A percentile compares a stretch with the other conserved stretches of the same genome.
phyloP scores from a whole-genome alignment of 2,888 invertebrate species.

The Toxonevra muliebris region DNA sequence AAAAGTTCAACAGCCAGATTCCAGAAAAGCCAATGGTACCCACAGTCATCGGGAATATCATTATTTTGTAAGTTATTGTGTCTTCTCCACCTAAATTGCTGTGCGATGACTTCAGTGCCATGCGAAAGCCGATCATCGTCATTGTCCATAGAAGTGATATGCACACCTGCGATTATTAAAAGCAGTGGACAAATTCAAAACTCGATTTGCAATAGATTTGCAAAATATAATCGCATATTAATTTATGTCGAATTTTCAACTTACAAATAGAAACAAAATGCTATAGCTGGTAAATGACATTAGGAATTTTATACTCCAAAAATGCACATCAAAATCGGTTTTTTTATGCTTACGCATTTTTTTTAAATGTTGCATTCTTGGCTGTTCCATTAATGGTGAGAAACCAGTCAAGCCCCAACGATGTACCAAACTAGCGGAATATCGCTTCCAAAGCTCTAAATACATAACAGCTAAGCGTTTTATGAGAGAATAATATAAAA shows the following conservation, averaged over 20 bases:
- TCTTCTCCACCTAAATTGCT: constrained; percentile 66
- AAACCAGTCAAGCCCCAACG: constrained; percentile 83
- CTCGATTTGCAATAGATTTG: no score
- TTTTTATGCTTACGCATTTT: constrained; percentile 69
- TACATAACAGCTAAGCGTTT: constrained; percentile 70
- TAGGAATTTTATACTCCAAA: constrained; percentile 78
- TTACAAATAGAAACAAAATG: constrained; percentile 66
- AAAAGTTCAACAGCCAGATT: constrained; percentile 77
- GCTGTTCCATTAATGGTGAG: constrained; percentile 77
- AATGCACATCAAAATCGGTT: constrained; percentile 77
- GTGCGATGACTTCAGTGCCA: constrained; percentile 71
- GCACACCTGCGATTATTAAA: constrained; percentile 66
- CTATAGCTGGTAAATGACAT: constrained; percentile 76
- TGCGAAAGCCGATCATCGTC: constrained; percentile 79
- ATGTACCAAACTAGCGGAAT: constrained; percentile 78
- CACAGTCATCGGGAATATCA: constrained; percentile 78
- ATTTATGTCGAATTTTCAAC: constrained; percentile 35
- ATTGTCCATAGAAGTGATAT: constrained; percentile 78
- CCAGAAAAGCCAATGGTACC: constrained; percentile 79
- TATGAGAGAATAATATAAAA: neutral
- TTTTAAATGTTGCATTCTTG: constrained; percentile 77
- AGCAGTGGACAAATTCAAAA: no score
- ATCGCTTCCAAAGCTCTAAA: constrained; percentile 84
- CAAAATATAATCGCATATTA: no score
- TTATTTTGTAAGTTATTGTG: constrained; percentile 69